Conservation (phyloP, 2,888 invertebrate species). For the Iphiclides podalirius region DNA sequence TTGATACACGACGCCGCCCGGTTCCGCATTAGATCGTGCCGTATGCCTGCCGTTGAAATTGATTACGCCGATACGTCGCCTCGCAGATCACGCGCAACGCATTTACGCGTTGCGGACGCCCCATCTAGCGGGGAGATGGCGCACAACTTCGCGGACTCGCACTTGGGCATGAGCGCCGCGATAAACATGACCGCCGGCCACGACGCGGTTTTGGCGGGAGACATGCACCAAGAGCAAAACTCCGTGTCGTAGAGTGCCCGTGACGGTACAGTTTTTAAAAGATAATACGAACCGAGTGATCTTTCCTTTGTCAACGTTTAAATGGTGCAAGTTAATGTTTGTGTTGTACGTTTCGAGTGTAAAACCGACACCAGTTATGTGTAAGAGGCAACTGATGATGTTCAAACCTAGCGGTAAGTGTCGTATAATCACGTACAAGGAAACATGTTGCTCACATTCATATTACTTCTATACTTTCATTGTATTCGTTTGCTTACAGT, state of each 20-base stretch:
- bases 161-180: conserved; percentile 68
- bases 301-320: conserved; percentile 42
- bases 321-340: conserved; percentile 47
- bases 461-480: conserved; percentile 31
- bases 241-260: conserved; percentile 52
- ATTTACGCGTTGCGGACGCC: conserved; percentile 38
- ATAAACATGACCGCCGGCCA: conserved; percentile 79
- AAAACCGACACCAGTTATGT: conserved; percentile 27
- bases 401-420: conserved; percentile 71
- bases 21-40: conserved; percentile 55
- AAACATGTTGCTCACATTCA: conserved; percentile 43
- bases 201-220: conserved; percentile 68
- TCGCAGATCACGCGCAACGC: neutral
- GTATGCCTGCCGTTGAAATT: conserved; percentile 27
- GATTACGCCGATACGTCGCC: conserved; percentile 22
- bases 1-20: conserved; percentile 58
- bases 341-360: conserved; percentile 16
- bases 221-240: conserved; percentile 63
- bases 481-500: conserved; percentile 33
- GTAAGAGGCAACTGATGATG: conserved; percentile 73
- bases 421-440: conserved; percentile 46
- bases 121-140: conserved; percentile 71
- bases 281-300: conserved; percentile 39
- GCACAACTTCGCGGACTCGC: conserved; percentile 73
- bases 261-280: neutral